phyloP scores from a whole-genome alignment of 2,113 vertebrate genomes.

The Centropristis striata region DNA sequence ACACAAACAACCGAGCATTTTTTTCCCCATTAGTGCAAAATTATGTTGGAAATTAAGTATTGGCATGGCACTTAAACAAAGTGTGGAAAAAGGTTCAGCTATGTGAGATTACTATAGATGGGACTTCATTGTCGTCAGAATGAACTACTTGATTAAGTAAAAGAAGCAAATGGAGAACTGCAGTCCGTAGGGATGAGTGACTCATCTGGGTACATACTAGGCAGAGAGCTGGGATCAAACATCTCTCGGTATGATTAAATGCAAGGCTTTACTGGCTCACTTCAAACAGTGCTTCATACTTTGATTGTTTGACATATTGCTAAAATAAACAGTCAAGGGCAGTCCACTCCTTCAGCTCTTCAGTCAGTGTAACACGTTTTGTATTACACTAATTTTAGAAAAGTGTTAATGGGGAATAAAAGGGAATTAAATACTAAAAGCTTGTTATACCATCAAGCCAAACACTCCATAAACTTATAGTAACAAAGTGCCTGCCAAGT shows the following conservation, averaged over 20 bases:
- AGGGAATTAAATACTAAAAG: constrained; percentile 28
- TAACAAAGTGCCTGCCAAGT: constrained; percentile 7
- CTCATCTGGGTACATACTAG: neutral
- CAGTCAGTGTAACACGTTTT: neutral
- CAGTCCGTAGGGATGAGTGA: neutral
- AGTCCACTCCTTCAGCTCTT: constrained; percentile 6
- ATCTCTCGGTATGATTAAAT: constrained; percentile 7
- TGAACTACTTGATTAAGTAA: neutral
- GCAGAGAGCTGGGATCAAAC: neutral
- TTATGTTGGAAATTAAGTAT: too few relatives aligned
- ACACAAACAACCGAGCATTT: too few relatives aligned
- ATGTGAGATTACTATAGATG: too few relatives aligned
- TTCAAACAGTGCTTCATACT: constrained; percentile 5
- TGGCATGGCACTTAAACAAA: too few relatives aligned
- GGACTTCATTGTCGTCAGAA: too few relatives aligned
- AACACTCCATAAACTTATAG: constrained; percentile 10
- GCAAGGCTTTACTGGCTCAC: neutral
- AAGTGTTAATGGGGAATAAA: constrained; percentile 21
- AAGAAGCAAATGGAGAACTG: neutral
- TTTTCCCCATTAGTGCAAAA: too few relatives aligned
- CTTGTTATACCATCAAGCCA: constrained; percentile 23
- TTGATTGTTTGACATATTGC: neutral
- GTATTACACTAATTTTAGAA: constrained; percentile 4
- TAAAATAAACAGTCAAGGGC: constrained; percentile 7
- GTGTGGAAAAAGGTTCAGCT: too few relatives aligned